Evolutionary conservation across 2,888 invertebrate species (phyloP).

Genomic region (Apotomis betuletana): DNA sequence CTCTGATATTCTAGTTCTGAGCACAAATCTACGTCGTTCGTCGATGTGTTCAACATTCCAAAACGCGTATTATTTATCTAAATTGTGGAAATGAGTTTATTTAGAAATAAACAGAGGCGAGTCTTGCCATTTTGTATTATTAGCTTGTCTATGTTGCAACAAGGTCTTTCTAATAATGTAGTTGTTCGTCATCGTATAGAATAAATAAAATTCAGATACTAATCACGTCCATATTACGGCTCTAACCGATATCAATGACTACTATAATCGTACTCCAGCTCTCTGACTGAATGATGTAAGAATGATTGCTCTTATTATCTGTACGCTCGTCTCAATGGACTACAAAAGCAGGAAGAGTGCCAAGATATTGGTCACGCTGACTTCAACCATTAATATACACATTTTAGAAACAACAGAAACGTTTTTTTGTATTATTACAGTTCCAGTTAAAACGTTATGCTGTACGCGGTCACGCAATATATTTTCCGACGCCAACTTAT

Average conservation of each 20-base stretch:
- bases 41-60: too few species aligned
- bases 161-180: too few species aligned
- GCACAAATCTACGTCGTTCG: too few species aligned
- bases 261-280: neutral
- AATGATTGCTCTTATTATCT: conserved; percentile 22
- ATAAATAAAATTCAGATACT: neutral
- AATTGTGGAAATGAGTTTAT: too few species aligned
- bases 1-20: too few species aligned
- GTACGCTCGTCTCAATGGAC: conserved; percentile 8
- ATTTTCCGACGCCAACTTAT: too few species aligned
- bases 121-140: too few species aligned
- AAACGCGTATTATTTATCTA: too few species aligned
- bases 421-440: neutral
- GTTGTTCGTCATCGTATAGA: too few species aligned
- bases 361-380: conserved; percentile 17
- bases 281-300: conserved; percentile 1
- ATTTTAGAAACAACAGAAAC: neutral
- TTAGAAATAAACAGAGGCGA: too few species aligned
- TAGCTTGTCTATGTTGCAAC: too few species aligned
- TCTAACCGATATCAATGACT: conserved; percentile 14
- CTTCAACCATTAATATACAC: neutral
- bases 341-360: conserved; percentile 17
- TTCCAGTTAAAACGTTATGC: neutral
- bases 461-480: too few species aligned
- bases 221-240: neutral